Conservation (phyloP, 2,888 invertebrate species). For the Drepana falcataria region DNA sequence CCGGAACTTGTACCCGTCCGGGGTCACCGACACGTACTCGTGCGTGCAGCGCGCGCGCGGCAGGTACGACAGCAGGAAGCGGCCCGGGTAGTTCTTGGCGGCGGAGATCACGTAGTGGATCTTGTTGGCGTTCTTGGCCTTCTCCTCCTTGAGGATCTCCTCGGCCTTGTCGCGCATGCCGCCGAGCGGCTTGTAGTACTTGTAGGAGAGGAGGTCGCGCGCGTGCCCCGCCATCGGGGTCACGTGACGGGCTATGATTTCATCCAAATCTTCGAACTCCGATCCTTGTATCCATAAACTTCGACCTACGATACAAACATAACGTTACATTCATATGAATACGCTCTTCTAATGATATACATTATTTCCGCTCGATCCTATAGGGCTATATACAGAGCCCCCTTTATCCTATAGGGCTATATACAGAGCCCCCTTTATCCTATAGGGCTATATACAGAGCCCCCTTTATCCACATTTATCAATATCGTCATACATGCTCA, state of each 20-base stretch:
- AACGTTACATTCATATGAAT: not conserved
- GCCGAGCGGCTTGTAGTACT: slow-evolving; percentile 89
- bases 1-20: slow-evolving; percentile 95
- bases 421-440: too few relatives aligned
- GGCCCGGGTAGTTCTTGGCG: slow-evolving; percentile 91
- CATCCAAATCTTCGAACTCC: slow-evolving; percentile 99
- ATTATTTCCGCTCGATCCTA: too few relatives aligned
- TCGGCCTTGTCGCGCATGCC: slow-evolving; percentile 93
- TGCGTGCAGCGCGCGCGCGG: slow-evolving; percentile 91
- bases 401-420: too few relatives aligned
- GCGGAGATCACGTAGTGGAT: slow-evolving; percentile 94
- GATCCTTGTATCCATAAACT: slow-evolving; percentile 92
- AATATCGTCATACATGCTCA: too few relatives aligned
- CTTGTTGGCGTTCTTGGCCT: slow-evolving; percentile 90
- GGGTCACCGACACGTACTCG: slow-evolving; percentile 94
- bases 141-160: slow-evolving; percentile 92
- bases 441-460: too few relatives aligned
- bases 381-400: too few relatives aligned
- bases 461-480: too few relatives aligned
- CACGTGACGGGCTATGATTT: slow-evolving; percentile 97
- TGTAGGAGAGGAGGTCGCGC: slow-evolving; percentile 93
- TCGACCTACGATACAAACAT: slow-evolving; percentile 45
- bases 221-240: slow-evolving; percentile 98
- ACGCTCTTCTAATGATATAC: not conserved
- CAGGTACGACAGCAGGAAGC: slow-evolving; percentile 95